Percentiles rank a stretch among this genome's conserved stretches.
Evolutionary conservation across 2,888 invertebrate species (phyloP).

Genomic region (Timema cristinae): DNA sequence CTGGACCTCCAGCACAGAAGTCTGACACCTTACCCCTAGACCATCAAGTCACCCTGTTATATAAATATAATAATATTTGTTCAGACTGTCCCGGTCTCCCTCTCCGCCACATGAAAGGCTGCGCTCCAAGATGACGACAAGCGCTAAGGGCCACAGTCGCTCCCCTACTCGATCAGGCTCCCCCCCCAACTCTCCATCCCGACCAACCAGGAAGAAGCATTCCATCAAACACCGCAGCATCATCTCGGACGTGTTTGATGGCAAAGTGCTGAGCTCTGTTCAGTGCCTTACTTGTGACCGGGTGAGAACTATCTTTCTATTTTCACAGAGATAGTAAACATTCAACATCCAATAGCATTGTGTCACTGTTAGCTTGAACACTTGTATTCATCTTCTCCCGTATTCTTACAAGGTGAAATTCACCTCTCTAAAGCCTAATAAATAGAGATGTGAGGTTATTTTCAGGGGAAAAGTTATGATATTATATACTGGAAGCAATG

Average conservation of each 20-base stretch:
- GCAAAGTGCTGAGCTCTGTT: slow-evolving; percentile 90
- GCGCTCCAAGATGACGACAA: slow-evolving; percentile 28
- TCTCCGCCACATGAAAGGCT: slow-evolving; percentile 31
- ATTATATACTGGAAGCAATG: no score
- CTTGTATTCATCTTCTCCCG: no score
- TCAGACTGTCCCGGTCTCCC: slow-evolving; percentile 42
- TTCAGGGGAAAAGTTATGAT: no score
- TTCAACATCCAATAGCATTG: no score
- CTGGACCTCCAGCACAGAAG: no score
- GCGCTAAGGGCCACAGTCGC: slow-evolving; percentile 19
- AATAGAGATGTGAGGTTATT: no score
- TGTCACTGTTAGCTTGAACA: no score
- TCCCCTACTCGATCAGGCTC: slow-evolving; percentile 7
- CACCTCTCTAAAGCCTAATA: no score
- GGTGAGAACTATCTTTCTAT: slow-evolving; percentile 46
- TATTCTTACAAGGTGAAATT: no score
- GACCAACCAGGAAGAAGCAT: slow-evolving; percentile 38
- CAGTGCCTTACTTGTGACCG: slow-evolving; percentile 95
- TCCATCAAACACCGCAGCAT: slow-evolving; percentile 62
- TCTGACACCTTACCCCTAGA: no score
- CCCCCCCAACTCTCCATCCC: slow-evolving; percentile 18
- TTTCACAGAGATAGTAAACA: no score
- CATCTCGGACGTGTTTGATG: slow-evolving; percentile 96
- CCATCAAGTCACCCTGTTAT: no score
- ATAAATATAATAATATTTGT: slow-evolving; percentile 28